These are phyloP conservation scores for Pristionchus fissidentatus DNA, from an alignment of 2,888 invertebrate genomes.

Conservation along the genomic window DNA sequence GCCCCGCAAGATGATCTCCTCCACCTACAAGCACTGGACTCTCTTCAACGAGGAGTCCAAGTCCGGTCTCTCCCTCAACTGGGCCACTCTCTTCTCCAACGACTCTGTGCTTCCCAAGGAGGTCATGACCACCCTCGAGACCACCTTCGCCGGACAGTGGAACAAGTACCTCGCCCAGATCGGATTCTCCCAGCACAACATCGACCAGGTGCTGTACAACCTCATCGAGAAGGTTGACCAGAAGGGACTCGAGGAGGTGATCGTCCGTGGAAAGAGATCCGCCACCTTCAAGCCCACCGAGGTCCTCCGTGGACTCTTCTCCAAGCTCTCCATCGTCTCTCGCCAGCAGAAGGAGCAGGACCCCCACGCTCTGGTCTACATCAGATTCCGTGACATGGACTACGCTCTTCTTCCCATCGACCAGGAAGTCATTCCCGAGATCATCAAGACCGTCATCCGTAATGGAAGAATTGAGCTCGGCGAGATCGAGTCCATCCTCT, in stretches of 20 bases:
- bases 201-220: constrained; percentile 58
- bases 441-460: constrained; percentile 10
- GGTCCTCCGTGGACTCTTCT: constrained; percentile 59
- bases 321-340: constrained; percentile 61
- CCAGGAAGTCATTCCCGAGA: constrained; percentile 51
- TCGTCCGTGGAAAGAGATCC: constrained; percentile 60
- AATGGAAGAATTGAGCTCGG: constrained; percentile 47
- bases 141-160: constrained; percentile 62
- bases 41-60: constrained; percentile 58
- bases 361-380: constrained; percentile 59
- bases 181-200: constrained; percentile 61
- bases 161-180: constrained; percentile 59
- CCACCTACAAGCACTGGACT: constrained; percentile 57
- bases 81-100: constrained; percentile 64
- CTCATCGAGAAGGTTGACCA: constrained; percentile 54
- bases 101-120: constrained; percentile 60
- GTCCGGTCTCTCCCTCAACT: constrained; percentile 60
- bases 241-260: constrained; percentile 59
- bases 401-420: constrained; percentile 63
- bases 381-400: constrained; percentile 67
- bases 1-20: constrained; percentile 53
- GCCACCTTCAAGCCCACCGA: constrained; percentile 49
- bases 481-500: constrained; percentile 50
- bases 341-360: constrained; percentile 51
- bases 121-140: constrained; percentile 55